phyloP scores from a whole-genome alignment of 2,797 vertebrate genomes.

The Oreochromis mossambicus region DNA sequence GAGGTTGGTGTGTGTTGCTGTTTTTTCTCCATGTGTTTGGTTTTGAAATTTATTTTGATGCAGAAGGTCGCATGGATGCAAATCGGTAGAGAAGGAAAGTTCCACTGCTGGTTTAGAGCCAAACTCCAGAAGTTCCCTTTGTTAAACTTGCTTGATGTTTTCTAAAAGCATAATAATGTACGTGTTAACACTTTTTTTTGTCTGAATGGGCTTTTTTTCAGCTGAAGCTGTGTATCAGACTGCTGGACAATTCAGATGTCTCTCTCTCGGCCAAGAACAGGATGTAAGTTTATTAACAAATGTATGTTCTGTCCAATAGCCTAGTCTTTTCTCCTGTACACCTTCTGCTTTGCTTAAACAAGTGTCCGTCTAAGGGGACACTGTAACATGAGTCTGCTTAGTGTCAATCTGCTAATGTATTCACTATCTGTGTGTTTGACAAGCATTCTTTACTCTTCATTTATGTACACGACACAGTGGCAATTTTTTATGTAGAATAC shows the following conservation, averaged over 20 bases:
- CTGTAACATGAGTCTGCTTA: constrained; percentile 61
- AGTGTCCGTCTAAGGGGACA: constrained; percentile 16
- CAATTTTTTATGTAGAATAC: not conserved
- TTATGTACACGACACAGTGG: not conserved
- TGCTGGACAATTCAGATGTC: constrained; percentile 53
- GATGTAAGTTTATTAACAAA: constrained; percentile 68
- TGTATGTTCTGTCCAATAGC: not conserved
- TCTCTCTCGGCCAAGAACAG: constrained; percentile 65
- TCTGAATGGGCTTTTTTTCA: constrained; percentile 22
- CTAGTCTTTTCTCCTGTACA: not conserved
- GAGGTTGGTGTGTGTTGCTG: constrained; percentile 63
- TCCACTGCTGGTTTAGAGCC: not conserved
- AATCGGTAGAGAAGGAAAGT: not conserved
- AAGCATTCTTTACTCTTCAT: not conserved
- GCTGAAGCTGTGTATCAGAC: constrained; percentile 57
- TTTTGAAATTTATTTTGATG: not conserved
- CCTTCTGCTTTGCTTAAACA: not conserved
- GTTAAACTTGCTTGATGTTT: not conserved
- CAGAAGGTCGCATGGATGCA: not conserved
- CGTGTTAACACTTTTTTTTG: not conserved
- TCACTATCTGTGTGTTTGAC: not conserved
- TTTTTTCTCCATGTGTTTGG: constrained; percentile 1
- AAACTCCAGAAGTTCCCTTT: not conserved
- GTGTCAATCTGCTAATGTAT: constrained; percentile 42
- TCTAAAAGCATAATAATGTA: not conserved